phyloP scores from a whole-genome alignment of 2,888 invertebrate genomes.

The Fabriciana adippe region DNA sequence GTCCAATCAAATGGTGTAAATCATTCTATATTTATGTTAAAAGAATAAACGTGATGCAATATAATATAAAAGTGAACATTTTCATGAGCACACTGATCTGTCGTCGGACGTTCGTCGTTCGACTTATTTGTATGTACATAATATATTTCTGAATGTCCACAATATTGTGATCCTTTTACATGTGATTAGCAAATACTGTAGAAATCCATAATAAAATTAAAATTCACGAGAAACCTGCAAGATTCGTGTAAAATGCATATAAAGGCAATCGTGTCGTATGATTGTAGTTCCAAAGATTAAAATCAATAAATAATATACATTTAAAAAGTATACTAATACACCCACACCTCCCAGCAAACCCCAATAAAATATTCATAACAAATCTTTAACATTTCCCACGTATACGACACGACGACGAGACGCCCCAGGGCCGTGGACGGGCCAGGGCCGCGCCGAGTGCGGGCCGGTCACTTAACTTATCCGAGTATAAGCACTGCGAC shows the following conservation, averaged over 20 bases:
- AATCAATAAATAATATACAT: constrained; percentile 23
- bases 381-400: constrained; percentile 7
- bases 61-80: too few relatives aligned
- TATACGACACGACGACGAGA: background rate
- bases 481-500: constrained; percentile 31
- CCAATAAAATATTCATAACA: constrained; percentile 18
- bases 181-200: constrained; percentile 14
- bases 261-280: constrained; percentile 21
- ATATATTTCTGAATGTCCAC: too few relatives aligned
- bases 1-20: too few relatives aligned
- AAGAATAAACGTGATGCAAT: too few relatives aligned
- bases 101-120: too few relatives aligned
- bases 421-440: too few relatives aligned
- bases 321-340: constrained; percentile 18
- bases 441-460: background rate
- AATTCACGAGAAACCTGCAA: background rate
- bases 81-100: too few relatives aligned
- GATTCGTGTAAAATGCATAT: constrained; percentile 18
- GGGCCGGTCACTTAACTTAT: constrained; percentile 21
- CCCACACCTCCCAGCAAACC: constrained; percentile 25
- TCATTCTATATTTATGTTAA: too few relatives aligned
- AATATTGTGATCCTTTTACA: constrained; percentile 10
- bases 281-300: background rate
- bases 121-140: too few relatives aligned
- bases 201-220: background rate